Base-by-base conservation (phyloP, 2,888 invertebrate genomes). In the Aphidius colemani region DNA sequence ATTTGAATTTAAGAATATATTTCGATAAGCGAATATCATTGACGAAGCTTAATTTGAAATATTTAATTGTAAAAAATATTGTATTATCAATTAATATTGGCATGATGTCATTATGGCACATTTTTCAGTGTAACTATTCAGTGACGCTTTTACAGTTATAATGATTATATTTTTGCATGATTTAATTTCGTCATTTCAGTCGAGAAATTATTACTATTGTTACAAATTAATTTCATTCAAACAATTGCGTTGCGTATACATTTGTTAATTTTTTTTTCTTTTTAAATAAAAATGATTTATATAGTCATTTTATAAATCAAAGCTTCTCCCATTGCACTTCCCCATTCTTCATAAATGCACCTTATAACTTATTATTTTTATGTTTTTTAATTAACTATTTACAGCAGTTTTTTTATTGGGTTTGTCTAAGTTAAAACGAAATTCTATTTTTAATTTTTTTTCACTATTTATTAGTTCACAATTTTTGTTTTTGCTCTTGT, bases 71-170 rank as follows among this genome's bases (percentile, higher is more conserved):
- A 76, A 77, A 78, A 76, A 78, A 77, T 76, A 73, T 64, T 59
- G 46, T 72, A 76, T 76, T 78, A 80, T 78, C 70, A 72, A 72
- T 79, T 30, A 80, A 78, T 77, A 78, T 81, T 81, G 80, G 81
- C 81, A 81, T 81, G 79, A 79, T 78, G 78, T 81, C 76, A 70
- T 77, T 81, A 81, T 81, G 81, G 81, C 81, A 81, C 81, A 78
- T 80, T 79, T 75, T 30, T 30, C 30, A 77, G 72, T 78, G 77
- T 66, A 75, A 75, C 73, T 80, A 78, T 73, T 75, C 72, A 72
- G 66, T 74, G 72, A 76, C 75, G 75, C 75, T 69, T 75, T 75
- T 71, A 40, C 72, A 72, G 67, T 70, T 66, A 59, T 66, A 64
- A 67, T 65, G 65, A 57, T 49, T 63, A 66, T 67, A 30, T 63